Base-by-base conservation (phyloP, 2,797 vertebrate genomes). In the Urocyon cinereoargenteus region DNA sequence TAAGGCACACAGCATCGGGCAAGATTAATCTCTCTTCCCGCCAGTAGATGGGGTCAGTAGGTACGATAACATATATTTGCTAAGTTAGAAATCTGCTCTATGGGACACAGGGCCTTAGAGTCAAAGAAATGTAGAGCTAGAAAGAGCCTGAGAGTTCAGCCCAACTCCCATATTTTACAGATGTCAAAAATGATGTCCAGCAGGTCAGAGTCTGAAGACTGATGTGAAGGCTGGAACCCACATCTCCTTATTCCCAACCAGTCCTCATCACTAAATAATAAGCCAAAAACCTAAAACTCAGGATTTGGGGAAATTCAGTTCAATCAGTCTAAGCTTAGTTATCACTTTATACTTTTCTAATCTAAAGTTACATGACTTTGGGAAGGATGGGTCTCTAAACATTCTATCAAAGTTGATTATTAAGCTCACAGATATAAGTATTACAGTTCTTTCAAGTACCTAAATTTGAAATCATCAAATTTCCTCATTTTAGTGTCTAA, bases 381-480 rank as follows among this genome's bases (percentile, higher is more conserved):
- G 24, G 7, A 84, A 57, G 31, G 24, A 19, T 12, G 10, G 24
- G 1, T 81, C 64, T 86, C 40, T 61, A 83, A 91, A 89, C 51
- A 95, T 73, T 26, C 24, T 16, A 45, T 51, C 53, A 90, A 94
- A 31, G 28, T 83, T 55, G 53, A 28, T 12, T 82, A n/a, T 84
- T 64, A 85, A 66, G 68, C 89, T 94, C 73, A 88, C n/a, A 87
- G 9, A 66, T 36, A 68, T 0, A 34, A 86, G 36, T 86, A 89
- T 26, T 93, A 59, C 66, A 45, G 24, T 72, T 86, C 36, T 83
- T 95, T 83, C 34, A 73, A 88, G 36, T 75, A 92, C 12, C 83
- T 89, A 70, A 57, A 86, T 97, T 89, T 90, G 31, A 97, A 95
- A 97, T 22, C 45, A 75, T 77, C 6, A 82, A 12, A 77, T 55